phyloP scores from a whole-genome alignment of 2,888 invertebrate species.

The Platycheirus rosarum region DNA sequence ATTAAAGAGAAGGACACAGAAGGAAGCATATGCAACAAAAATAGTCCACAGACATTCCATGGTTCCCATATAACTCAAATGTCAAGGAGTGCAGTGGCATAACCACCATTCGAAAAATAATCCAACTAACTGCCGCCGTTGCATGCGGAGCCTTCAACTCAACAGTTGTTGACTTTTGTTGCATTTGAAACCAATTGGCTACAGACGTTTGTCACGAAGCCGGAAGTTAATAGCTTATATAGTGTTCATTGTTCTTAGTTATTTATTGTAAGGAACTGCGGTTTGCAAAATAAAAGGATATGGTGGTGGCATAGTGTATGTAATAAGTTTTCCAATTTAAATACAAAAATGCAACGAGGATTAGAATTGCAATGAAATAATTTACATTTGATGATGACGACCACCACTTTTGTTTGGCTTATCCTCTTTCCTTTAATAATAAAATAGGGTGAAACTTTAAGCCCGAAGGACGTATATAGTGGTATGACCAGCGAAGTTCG shows the following conservation, averaged over 20 bases:
- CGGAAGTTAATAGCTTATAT: slow-evolving; percentile 41
- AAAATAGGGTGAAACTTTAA: slow-evolving; percentile 20
- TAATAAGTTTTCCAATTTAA: not conserved
- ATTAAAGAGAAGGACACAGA: slow-evolving; percentile 37
- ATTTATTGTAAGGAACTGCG: slow-evolving; percentile 13
- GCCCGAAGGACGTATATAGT: slow-evolving; percentile 38
- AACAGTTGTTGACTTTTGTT: slow-evolving; percentile 56
- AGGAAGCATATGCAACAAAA: slow-evolving; percentile 21
- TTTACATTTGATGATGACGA: slow-evolving; percentile 49
- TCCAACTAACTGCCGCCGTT: slow-evolving; percentile 39
- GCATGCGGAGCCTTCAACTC: slow-evolving; percentile 47
- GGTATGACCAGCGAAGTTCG: slow-evolving; percentile 3
- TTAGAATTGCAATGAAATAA: slow-evolving; percentile 24
- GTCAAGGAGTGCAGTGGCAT: slow-evolving; percentile 58
- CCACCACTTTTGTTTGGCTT: slow-evolving; percentile 11
- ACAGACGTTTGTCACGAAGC: slow-evolving; percentile 58
- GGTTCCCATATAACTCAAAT: slow-evolving; percentile 56
- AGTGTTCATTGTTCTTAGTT: slow-evolving; percentile 8
- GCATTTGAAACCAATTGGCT: slow-evolving; percentile 46
- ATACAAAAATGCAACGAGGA: slow-evolving; percentile 9
- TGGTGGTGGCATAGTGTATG: not conserved
- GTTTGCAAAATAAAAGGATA: too few species aligned
- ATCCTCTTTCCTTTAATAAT: not conserved
- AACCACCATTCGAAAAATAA: slow-evolving; percentile 26
- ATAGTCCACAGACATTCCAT: slow-evolving; percentile 46